phyloP scores from a whole-genome alignment of 2,113 vertebrate species.

The Colinus virginianus region DNA sequence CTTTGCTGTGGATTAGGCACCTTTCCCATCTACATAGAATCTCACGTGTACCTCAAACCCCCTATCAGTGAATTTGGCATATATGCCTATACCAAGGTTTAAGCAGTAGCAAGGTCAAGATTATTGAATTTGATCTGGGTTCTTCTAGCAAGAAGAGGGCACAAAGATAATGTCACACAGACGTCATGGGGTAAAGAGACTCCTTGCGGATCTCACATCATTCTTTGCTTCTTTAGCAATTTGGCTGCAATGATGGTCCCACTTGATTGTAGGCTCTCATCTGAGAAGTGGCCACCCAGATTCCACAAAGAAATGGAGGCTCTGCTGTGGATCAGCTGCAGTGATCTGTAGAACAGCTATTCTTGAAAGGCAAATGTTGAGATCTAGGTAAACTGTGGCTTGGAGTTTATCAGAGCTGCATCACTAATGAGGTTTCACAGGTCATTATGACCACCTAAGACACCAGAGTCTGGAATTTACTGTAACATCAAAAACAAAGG shows the following conservation, averaged over 20 bases:
- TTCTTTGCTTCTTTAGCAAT: neutral
- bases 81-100: neutral
- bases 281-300: fast-evolving
- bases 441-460: neutral
- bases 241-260: fast-evolving
- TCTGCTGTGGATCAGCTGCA: neutral
- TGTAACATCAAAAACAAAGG: neutral
- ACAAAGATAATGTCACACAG: neutral
- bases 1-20: neutral
- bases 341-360: neutral
- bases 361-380: neutral
- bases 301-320: neutral
- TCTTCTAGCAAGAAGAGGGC: neutral
- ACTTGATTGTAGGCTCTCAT: neutral
- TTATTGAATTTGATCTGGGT: neutral
- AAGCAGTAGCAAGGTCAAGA: neutral
- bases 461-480: neutral
- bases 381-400: neutral
- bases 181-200: neutral
- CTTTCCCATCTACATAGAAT: neutral
- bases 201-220: neutral
- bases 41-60: neutral
- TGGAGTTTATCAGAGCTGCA: neutral
- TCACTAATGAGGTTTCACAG: neutral
- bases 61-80: neutral